Evolutionary conservation across 1,140 invertebrate genomes (phyloP), one percentile per base, ranked within the genome.

Genomic region (Tachypleus tridentatus): DNA sequence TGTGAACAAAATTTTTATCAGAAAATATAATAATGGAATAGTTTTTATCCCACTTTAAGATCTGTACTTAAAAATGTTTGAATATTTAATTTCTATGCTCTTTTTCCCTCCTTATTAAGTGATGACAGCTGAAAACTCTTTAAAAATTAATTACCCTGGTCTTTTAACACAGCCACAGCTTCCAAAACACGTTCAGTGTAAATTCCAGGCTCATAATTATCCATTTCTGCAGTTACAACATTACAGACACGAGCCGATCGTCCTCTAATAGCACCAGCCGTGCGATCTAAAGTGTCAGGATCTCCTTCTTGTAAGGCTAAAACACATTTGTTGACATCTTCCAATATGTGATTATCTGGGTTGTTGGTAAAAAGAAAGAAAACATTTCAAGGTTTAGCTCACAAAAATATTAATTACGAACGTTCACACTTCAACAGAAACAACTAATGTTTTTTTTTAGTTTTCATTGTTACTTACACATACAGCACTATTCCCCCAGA

Each of bases 301-400:
- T 97, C 91, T 1, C 86, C 85, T 76, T 96, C 91, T 80, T 97
- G 92, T 51, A 98, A 82, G 3, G 94, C 94, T 69, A 95, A 80
- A 10, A 98, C 92, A 77, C 95, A 97, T 74, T 96, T 96, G 78
- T 98, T 97, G 11, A 98, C 93, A 80, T 99, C 97, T 74, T 99
- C 96, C 64, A 98, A 78, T 71, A 99, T 98, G 76, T 99, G 97
- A 77, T 92, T 95, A 79, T 99, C 96, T n/a, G 80, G 66, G 29
- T 29, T 29, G 29, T 29, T 29, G 29, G 47, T 56, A 7, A 64
- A 57, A 8, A n/a, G 57, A 69, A 64, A 10, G n/a, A n/a, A 48
- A 56, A 64, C 58, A 57, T 10, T 51, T 9, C 49, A 64, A 62
- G 7, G 9, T 29, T 47, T 7, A 29, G 29, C 29, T 56, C 11